Evolutionary conservation across 2,113 vertebrate species (phyloP), one percentile per base, ranked within the genome.

Genomic region (Varanus salvator): DNA sequence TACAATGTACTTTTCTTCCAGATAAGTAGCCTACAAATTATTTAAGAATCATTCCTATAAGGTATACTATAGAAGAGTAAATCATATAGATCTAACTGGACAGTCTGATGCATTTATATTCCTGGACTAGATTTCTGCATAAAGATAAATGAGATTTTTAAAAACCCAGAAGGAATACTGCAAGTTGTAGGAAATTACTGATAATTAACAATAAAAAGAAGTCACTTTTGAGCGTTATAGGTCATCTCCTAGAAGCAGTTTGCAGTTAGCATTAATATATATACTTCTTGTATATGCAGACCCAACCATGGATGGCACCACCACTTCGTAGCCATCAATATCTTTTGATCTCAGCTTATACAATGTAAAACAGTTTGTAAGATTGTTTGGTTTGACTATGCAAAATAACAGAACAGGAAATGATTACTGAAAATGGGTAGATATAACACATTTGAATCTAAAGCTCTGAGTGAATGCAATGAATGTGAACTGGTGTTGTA

Each of bases 401-500:
- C 92, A 90, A 95, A 96, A 92, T 64, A 92, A 90, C n/a, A 93
- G 38, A 93, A 95, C 93, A 95, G 94, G 95, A 95, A 96, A 95
- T 96, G 94, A 97, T 92, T 95, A 96, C 89, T 94, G 92, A 92
- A 94, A 94, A 87, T 91, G 93, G 84, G 95, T 90, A 92, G 88
- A 93, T 88, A 92, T 95, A 95, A 97, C 96, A 84, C 88, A 93
- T 94, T 94, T 96, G 87, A 96, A 94, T 94, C 91, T 93, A 93
- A 94, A 94, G 94, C 94, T 96, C 96, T 95, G 95, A 95, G 93
- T 94, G 96, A 94, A 96, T 96, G 94, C 93, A 97, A 97, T 91
- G 94, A 96, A 95, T 94, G 93, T 97, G 96, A 96, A 97, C 97
- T 97, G 97, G 97, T 98, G 97, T 98, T 97, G 97, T 97, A 97